A percentile compares a stretch with the other conserved stretches of the same genome.
Conservation (phyloP, 2,888 invertebrate genomes). For the Peribatodes rhomboidaria region DNA sequence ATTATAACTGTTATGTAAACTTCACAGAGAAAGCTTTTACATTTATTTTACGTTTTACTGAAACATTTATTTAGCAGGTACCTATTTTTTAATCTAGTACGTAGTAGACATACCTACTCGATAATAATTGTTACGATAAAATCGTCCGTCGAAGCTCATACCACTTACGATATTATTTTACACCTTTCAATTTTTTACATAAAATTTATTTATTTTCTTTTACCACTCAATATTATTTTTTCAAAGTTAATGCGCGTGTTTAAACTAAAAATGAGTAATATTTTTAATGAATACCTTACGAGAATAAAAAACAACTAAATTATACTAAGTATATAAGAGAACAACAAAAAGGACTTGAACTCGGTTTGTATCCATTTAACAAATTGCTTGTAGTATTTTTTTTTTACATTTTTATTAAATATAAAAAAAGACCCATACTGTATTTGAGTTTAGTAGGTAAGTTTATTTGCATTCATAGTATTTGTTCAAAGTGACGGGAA, state of each 20-base stretch:
- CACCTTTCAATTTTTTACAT: conserved; percentile 2
- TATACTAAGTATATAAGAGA: too few species aligned
- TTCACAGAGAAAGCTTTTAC: conserved; percentile 49
- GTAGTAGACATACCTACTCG: conserved; percentile 25
- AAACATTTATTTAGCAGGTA: conserved; percentile 4
- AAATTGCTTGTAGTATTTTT: too few species aligned
- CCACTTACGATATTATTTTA: not conserved
- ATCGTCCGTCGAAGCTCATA: conserved; percentile 32
- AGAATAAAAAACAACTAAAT: too few species aligned
- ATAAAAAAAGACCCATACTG: too few species aligned
- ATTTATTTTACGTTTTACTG: conserved; percentile 38
- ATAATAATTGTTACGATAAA: conserved; percentile 23
- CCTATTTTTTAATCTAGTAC: conserved; percentile 22
- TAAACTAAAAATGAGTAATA: too few species aligned
- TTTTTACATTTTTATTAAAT: too few species aligned
- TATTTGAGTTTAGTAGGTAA: too few species aligned
- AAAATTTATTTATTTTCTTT: not conserved
- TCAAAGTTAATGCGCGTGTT: too few species aligned
- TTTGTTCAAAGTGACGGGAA: not conserved
- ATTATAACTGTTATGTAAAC: conserved; percentile 2
- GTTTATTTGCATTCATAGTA: not conserved
- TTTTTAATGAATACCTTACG: too few species aligned
- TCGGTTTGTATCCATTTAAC: too few species aligned
- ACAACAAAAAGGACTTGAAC: too few species aligned
- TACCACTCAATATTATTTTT: not conserved